Conservation (phyloP, 2,888 invertebrate species). For the Pheosia tremula region DNA sequence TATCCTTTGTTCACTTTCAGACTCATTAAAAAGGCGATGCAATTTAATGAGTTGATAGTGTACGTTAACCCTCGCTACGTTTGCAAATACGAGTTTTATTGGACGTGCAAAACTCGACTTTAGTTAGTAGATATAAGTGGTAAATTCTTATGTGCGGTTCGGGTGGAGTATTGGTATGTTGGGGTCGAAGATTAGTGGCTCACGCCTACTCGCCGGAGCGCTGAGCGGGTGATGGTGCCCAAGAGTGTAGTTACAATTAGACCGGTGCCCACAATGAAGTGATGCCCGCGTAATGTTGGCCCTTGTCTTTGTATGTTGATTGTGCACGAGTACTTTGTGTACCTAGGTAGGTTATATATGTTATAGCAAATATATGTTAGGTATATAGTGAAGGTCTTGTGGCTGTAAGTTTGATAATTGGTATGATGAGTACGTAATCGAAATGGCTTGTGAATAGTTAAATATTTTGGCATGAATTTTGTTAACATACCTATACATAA, state of each 20-base stretch:
- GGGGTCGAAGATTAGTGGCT: constrained; percentile 84
- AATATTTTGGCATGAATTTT: not conserved
- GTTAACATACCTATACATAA: too few species aligned
- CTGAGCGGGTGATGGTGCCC: constrained; percentile 83
- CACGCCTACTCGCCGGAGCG: constrained; percentile 82
- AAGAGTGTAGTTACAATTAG: constrained; percentile 85
- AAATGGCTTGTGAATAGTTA: not conserved
- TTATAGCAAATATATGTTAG: not conserved
- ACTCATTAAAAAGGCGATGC: constrained; percentile 85
- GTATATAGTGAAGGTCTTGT: not conserved
- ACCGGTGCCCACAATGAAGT: constrained; percentile 84
- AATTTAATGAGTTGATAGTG: constrained; percentile 85
- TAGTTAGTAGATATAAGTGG: constrained; percentile 45
- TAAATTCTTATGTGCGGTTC: constrained; percentile 42
- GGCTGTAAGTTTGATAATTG: not conserved
- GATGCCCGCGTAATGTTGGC: constrained; percentile 80
- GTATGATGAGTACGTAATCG: not conserved
- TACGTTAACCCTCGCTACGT: constrained; percentile 83
- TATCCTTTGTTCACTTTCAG: constrained; percentile 85
- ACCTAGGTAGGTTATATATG: not conserved
- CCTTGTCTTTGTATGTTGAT: constrained; percentile 83
- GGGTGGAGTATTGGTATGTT: constrained; percentile 73
- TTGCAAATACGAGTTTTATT: constrained; percentile 67
- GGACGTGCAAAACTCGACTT: constrained; percentile 44
- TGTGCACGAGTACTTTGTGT: constrained; percentile 56